phyloP scores from a whole-genome alignment of 2,113 vertebrate genomes.

The Crotalus helleri region DNA sequence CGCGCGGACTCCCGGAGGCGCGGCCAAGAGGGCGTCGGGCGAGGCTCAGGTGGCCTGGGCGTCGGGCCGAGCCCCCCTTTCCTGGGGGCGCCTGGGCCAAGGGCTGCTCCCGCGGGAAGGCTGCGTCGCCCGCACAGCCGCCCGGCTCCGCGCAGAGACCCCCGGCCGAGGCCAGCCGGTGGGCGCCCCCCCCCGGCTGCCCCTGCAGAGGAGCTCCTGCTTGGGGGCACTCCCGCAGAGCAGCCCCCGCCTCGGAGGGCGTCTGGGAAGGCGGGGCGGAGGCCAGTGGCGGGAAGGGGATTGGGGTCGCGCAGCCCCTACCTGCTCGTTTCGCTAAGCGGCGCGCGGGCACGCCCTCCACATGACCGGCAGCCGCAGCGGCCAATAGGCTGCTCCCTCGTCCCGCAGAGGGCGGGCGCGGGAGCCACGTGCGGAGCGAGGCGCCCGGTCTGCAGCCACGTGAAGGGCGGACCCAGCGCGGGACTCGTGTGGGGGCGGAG shows the following conservation, averaged over 20 bases:
- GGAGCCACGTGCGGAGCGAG: conserved; percentile 12
- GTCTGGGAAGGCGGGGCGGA: not conserved
- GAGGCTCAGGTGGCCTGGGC: too few species aligned
- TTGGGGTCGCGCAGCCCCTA: not conserved
- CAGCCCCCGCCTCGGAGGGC: too few species aligned
- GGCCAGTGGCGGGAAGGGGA: not conserved
- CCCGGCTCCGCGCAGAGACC: too few species aligned
- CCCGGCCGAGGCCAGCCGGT: too few species aligned
- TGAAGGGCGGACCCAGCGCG: conserved; percentile 19
- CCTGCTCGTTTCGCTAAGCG: not conserved
- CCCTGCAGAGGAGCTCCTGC: too few species aligned
- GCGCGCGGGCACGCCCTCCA: not conserved
- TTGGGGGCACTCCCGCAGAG: too few species aligned
- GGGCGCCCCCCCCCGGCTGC: too few species aligned
- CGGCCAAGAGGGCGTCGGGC: too few species aligned
- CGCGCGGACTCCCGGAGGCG: too few species aligned
- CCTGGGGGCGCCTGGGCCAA: too few species aligned
- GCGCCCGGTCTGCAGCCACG: conserved; percentile 47
- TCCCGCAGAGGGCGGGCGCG: not conserved
- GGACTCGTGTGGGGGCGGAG: conserved; percentile 1
- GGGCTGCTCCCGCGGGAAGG: too few species aligned
- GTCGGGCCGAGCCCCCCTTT: not conserved
- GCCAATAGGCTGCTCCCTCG: conserved; percentile 52
- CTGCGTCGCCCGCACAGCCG: too few species aligned
- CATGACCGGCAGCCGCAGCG: conserved; percentile 42